A percentile compares a stretch with the other conserved stretches of the same genome.
phyloP scores from a whole-genome alignment of 92 coral and sea anemone species.

The Ricordea florida region DNA sequence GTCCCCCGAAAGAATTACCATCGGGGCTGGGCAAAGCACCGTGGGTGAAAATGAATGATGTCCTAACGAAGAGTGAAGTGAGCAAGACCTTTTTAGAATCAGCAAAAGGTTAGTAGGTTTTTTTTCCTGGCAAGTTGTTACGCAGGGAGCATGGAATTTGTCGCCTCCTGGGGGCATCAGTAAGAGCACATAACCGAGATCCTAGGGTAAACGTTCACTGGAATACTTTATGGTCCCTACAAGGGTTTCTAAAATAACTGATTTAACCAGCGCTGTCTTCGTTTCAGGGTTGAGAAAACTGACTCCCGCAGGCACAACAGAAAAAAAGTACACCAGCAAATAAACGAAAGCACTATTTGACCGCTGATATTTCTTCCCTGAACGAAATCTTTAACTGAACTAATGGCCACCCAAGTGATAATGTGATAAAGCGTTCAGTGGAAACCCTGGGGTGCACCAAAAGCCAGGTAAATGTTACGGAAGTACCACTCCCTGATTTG shows the following conservation, averaged over 20 bases:
- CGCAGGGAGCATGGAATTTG: background rate
- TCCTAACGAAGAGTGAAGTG: background rate
- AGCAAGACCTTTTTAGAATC: background rate
- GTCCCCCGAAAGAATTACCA: constrained; percentile 2
- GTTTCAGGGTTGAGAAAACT: background rate
- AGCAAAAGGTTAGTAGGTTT: constrained; percentile 15
- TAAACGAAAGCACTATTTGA: background rate
- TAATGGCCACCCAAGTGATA: background rate
- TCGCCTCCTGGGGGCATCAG: background rate
- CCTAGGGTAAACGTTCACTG: background rate
- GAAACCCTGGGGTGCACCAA: background rate
- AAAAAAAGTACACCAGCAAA: background rate
- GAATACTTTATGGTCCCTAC: background rate
- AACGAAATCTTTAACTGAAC: background rate
- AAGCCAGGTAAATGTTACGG: background rate
- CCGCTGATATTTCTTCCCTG: background rate
- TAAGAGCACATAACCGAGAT: too few species aligned
- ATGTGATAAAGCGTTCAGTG: background rate
- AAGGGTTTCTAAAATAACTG: too few species aligned
- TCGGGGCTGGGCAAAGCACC: constrained; percentile 5
- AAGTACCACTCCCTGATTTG: background rate
- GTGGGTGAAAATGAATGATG: background rate
- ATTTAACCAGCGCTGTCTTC: background rate
- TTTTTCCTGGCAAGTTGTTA: background rate
- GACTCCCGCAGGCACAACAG: background rate